phyloP scores from a whole-genome alignment of 2,888 invertebrate genomes.

The Girardia tigrina region DNA sequence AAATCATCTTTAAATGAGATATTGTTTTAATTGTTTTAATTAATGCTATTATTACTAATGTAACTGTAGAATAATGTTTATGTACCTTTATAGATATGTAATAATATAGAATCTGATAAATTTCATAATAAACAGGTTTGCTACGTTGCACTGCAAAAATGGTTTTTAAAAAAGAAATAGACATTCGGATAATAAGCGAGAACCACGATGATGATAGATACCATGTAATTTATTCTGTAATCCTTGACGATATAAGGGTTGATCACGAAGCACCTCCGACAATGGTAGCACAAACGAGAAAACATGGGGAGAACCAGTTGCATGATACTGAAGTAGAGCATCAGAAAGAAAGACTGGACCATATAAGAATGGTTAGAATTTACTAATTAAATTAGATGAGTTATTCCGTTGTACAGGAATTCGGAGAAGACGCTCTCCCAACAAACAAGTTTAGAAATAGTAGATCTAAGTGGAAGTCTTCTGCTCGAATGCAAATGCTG shows the following conservation, averaged over 20 bases:
- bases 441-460: slow-evolving; percentile 39
- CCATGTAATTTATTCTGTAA: slow-evolving; percentile 2
- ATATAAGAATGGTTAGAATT: slow-evolving; percentile 38
- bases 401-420: slow-evolving; percentile 36
- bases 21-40: too few species aligned
- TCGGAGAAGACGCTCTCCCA: slow-evolving; percentile 41
- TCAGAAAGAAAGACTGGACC: slow-evolving; percentile 40
- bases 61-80: too few species aligned
- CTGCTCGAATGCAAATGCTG: slow-evolving; percentile 41
- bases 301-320: slow-evolving; percentile 42
- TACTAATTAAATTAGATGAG: not conserved
- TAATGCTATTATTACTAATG: too few species aligned
- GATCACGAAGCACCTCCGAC: slow-evolving; percentile 40
- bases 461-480: slow-evolving; percentile 41
- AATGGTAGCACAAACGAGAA: slow-evolving; percentile 42
- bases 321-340: slow-evolving; percentile 41
- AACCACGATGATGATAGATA: not conserved
- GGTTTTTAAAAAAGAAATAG: slow-evolving; percentile 38
- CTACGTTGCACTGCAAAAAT: not conserved
- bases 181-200: slow-evolving; percentile 20
- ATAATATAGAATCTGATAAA: too few species aligned
- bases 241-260: slow-evolving; percentile 31
- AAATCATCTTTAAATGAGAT: too few species aligned
- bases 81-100: too few species aligned
- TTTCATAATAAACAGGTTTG: slow-evolving; percentile 4